Evolutionary conservation across 2,888 invertebrate genomes (phyloP).

Genomic region (Mesochorus sp.): DNA sequence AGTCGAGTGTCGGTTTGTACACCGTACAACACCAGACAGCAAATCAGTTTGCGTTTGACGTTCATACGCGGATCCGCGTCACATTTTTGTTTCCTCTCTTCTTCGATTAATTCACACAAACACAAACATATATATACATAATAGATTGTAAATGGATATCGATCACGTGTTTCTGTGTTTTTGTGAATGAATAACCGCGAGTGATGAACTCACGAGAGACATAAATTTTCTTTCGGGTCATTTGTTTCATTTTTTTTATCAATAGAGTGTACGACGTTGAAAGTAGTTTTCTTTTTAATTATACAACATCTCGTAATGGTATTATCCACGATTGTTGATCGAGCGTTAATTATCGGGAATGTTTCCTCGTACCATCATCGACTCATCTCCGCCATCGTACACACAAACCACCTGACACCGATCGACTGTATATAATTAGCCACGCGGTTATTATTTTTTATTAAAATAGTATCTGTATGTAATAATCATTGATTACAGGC

Average conservation of each 20-base stretch:
- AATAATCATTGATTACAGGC: slow-evolving; percentile 2
- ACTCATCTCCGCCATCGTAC: neutral
- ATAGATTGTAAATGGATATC: neutral
- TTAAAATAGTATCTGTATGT: slow-evolving; percentile 15
- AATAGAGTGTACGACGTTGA: neutral
- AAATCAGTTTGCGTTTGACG: slow-evolving; percentile 75
- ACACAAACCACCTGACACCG: too few relatives aligned
- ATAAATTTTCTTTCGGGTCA: neutral
- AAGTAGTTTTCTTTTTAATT: neutral
- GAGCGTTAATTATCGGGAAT: neutral
- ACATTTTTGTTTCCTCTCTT: slow-evolving; percentile 50
- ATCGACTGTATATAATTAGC: slow-evolving; percentile 22
- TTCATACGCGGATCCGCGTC: slow-evolving; percentile 67
- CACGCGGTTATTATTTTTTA: slow-evolving; percentile 17
- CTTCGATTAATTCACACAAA: neutral
- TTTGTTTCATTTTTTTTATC: neutral
- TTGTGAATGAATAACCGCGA: slow-evolving; percentile 17
- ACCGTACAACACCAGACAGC: slow-evolving; percentile 65
- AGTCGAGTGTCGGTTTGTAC: slow-evolving; percentile 58
- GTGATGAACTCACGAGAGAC: neutral
- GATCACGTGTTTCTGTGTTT: neutral
- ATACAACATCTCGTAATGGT: neutral
- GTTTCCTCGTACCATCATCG: neutral
- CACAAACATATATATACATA: neutral
- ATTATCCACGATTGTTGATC: slow-evolving; percentile 3